Evolutionary conservation across 23 tunicate species (phyloP), one percentile per base, ranked within the genome.

Genomic region (Phallusia fumigata): DNA sequence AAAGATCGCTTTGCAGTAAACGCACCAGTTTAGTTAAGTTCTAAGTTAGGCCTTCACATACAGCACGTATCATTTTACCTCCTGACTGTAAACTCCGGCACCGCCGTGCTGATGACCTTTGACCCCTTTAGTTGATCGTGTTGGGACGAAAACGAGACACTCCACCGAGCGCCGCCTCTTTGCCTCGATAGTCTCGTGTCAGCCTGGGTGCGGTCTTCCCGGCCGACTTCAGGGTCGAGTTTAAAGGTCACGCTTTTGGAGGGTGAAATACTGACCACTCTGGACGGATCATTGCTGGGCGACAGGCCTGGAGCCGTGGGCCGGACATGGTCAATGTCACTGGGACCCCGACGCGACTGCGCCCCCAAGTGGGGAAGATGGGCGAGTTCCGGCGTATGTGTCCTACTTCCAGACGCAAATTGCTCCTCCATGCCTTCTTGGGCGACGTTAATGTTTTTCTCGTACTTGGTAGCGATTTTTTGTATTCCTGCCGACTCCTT

Each of bases 181-280:
- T 74, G 36, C 30, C 52, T 34, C 40, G 22, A 24, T 33, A 32
- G 45, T 32, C 40, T 74, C 36, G 32, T 52, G 52, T 35, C 52
- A 28, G 36, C 83, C 32, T 79, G 36, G 26, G 69, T 24, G 69
- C 28, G 69, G 69, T 58, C 69, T 11, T 24, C 28, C 5, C 69
- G 69, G 69, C 69, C 13, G 26, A 58, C 80, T 80, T 86, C 90
- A 26, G 85, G 91, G 50, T 87, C 91, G 35, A 87, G 86, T 45
- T 81, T 87, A 76, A 87, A 87, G n/a, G 81, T 87, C 21, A 87
- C 91, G 51, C 82, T 87, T 76, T 87, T 87, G 35, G 85, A 34
- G 3, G 85, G 91, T 15, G 91, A 81, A 11, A 49, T 28, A 19
- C 32, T 35, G 31, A 77, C 47, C 3, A 13, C 52, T 45, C 80